A percentile compares a stretch with the other conserved stretches of the same genome.
phyloP scores from a whole-genome alignment of 2,888 invertebrate species.

The Melieria omissa region DNA sequence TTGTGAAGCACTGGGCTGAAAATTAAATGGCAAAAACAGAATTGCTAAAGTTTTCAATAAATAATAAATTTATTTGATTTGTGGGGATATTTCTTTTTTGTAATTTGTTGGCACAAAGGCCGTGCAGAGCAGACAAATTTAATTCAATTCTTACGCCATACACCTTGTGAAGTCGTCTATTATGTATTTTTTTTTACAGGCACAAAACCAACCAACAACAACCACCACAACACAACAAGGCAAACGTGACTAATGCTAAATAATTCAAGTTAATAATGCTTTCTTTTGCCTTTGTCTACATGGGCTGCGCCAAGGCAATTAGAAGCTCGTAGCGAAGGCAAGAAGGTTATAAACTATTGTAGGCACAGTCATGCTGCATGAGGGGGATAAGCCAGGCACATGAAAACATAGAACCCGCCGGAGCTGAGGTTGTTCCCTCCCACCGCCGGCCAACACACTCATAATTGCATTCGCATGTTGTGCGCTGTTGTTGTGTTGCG shows the following conservation, averaged over 20 bases:
- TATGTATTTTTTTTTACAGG: neutral
- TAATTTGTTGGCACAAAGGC: neutral
- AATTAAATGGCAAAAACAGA: neutral
- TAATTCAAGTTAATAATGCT: constrained; percentile 49
- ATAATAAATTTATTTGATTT: neutral
- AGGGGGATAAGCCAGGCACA: too few relatives aligned
- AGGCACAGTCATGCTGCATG: too few relatives aligned
- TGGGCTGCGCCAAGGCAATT: constrained; percentile 11
- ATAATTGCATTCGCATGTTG: constrained; percentile 33
- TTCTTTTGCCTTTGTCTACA: constrained; percentile 29
- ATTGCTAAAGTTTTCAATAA: neutral
- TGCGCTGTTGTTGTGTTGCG: neutral
- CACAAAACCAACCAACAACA: neutral
- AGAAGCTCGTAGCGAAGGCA: constrained; percentile 1
- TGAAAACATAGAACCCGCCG: too few relatives aligned
- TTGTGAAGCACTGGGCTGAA: too few relatives aligned
- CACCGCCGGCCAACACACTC: neutral
- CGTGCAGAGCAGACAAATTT: constrained; percentile 12
- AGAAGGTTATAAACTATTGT: neutral
- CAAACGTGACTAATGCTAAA: constrained; percentile 47
- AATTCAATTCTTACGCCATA: constrained; percentile 24
- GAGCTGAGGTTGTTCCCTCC: neutral
- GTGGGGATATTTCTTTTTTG: constrained; percentile 23
- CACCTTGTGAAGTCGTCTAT: neutral
- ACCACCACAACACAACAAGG: constrained; percentile 37